phyloP scores from a whole-genome alignment of 2,888 invertebrate genomes.

The Masnerella sp. region DNA sequence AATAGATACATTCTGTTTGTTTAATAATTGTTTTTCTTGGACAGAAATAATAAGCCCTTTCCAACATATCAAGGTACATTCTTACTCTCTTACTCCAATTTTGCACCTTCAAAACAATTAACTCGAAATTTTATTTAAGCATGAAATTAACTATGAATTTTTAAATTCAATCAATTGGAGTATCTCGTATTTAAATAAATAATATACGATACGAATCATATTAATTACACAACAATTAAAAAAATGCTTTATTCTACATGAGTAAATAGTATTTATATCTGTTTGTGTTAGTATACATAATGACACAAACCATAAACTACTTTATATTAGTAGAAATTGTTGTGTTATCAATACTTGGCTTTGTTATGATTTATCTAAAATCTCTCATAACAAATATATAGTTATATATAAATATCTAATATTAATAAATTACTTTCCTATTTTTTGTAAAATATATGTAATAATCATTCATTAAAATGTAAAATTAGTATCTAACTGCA shows the following conservation, averaged over 20 bases:
- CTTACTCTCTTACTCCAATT: not conserved
- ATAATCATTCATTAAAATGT: no score
- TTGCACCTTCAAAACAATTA: not conserved
- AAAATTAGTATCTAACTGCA: constrained; percentile 11
- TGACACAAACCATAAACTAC: not conserved
- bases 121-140: no score
- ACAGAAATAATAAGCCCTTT: no score
- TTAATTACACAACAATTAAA: constrained; percentile 11
- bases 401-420: constrained; percentile 1
- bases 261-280: not conserved
- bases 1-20: not conserved
- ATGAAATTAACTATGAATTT: not conserved
- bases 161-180: constrained; percentile 4
- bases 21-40: not conserved
- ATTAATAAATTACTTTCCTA: not conserved
- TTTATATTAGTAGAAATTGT: not conserved
- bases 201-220: not conserved
- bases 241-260: not conserved
- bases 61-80: no score
- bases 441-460: not conserved
- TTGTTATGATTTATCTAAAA: not conserved
- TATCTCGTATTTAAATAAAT: not conserved
- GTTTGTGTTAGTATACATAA: not conserved
- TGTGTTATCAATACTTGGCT: no score
- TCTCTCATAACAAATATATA: not conserved